Conservation (phyloP, 2,113 vertebrate species). For the Lepisosteus osseus region DNA sequence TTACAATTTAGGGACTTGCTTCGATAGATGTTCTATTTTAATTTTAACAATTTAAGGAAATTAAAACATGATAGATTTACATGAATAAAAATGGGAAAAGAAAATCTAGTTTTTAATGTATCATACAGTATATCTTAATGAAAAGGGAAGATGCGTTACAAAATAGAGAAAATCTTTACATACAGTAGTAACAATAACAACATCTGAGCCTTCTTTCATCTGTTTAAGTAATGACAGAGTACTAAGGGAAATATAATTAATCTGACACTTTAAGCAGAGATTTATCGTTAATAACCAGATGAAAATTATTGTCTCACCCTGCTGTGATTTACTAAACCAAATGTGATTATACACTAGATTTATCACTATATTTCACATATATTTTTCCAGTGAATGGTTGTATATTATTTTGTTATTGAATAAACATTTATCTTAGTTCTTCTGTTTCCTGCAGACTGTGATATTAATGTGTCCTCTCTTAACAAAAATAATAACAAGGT, state of each 20-base stretch:
- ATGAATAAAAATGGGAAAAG: too few species aligned
- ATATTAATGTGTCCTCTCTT: conserved; percentile 12
- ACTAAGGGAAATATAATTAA: conserved; percentile 17
- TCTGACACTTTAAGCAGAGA: conserved; percentile 20
- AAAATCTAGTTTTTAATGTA: too few species aligned
- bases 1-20: too few species aligned
- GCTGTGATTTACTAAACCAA: conserved; percentile 31
- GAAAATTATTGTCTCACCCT: conserved; percentile 35
- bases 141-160: too few species aligned
- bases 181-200: not conserved
- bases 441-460: conserved; percentile 10
- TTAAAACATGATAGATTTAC: too few species aligned
- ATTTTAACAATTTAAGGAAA: too few species aligned
- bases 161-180: not conserved
- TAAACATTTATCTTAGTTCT: conserved; percentile 16
- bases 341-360: conserved; percentile 21
- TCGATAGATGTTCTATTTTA: too few species aligned
- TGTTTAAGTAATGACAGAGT: not conserved
- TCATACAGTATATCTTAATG: too few species aligned
- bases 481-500: conserved; percentile 22
- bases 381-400: conserved; percentile 28
- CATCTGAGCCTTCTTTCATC: too few species aligned
- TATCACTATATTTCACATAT: conserved; percentile 29
- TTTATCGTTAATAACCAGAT: conserved; percentile 34
- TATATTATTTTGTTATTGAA: conserved; percentile 16